Evolutionary conservation across 2,113 vertebrate genomes (phyloP).

Genomic region (Leptodactylus fuscus): DNA sequence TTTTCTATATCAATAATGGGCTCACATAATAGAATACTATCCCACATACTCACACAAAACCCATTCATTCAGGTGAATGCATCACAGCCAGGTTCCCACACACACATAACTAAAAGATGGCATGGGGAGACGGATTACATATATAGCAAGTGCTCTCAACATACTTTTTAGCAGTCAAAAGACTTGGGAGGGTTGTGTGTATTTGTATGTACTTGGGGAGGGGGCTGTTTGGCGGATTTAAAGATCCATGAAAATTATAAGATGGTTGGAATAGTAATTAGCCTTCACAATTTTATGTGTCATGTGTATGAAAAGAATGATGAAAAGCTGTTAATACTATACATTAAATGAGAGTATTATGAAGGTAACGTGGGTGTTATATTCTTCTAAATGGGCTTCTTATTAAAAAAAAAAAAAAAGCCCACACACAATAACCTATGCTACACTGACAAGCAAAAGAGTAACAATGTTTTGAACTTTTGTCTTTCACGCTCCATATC

Average conservation of each 20-base stretch:
- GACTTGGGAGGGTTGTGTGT: background rate
- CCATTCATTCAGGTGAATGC: constrained; percentile 54
- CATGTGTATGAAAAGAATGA: background rate
- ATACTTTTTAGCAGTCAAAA: background rate
- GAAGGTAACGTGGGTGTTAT: background rate
- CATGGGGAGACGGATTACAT: constrained; percentile 16
- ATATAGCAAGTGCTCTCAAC: constrained; percentile 11
- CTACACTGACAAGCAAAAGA: no score
- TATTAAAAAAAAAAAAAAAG: no score
- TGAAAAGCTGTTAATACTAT: constrained; percentile 2
- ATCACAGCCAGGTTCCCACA: constrained; percentile 44
- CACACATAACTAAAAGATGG: background rate
- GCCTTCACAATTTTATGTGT: background rate
- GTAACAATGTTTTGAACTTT: no score
- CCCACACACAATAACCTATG: no score
- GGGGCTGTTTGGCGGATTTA: background rate
- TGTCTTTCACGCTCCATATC: no score
- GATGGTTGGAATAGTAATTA: background rate
- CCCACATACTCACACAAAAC: constrained; percentile 44
- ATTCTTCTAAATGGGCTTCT: background rate
- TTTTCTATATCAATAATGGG: constrained; percentile 24
- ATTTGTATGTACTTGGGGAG: background rate
- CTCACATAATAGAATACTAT: constrained; percentile 46
- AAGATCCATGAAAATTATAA: no score
- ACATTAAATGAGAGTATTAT: background rate